Evolutionary conservation across 2,113 vertebrate genomes (phyloP), one percentile per base, ranked within the genome.

Genomic region (Cottus gobio): DNA sequence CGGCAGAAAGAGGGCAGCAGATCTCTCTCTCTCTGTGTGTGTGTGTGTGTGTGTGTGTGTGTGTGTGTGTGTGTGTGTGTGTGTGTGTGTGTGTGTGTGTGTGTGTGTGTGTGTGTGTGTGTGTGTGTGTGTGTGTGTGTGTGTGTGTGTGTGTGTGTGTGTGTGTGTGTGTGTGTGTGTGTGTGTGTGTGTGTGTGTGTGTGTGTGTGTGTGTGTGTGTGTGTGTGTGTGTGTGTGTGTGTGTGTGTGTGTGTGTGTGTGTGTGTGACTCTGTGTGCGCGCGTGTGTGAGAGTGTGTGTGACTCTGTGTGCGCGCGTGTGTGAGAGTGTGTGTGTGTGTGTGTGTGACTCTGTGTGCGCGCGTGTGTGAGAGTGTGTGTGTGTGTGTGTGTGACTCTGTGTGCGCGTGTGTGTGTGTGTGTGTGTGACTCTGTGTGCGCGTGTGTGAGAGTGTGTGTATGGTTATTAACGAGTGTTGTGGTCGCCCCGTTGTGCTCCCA

Each of bases 1-100:
- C 50, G 71, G 83, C 90, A 91, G 91, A 92, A 24, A 94, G 94
- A 89, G 93, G 93, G 93, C 94, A 93, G 91, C 93, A 94, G 90
- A 91, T 89, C 85, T 63, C n/a, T n/a, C n/a, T n/a, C n/a, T n/a
- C n/a, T n/a, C n/a, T 71, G 75, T 90, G 85, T 87, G 89, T 79
- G 86, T 80, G 75, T 61, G 74, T 8, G 75, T 85, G 84, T 80
- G 79, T 62, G 75, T 79, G 85, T 82, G 75, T 64, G n/a, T n/a
- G n/a, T n/a, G 74, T 8, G 75, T 83, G 82, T 80, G 79, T 50
- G 71, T 81, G 90, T 81, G 86, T 69, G 88, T 85, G 89, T 86
- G 75, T 65, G 93, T 71, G 75, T 90, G 85, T 87, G 89, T 79
- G 86, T 80, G 75, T 61, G 74, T 8, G 75, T 85, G 84, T 80